Base-by-base conservation (phyloP, 2,888 invertebrate species). In the Conistra vaccinii region DNA sequence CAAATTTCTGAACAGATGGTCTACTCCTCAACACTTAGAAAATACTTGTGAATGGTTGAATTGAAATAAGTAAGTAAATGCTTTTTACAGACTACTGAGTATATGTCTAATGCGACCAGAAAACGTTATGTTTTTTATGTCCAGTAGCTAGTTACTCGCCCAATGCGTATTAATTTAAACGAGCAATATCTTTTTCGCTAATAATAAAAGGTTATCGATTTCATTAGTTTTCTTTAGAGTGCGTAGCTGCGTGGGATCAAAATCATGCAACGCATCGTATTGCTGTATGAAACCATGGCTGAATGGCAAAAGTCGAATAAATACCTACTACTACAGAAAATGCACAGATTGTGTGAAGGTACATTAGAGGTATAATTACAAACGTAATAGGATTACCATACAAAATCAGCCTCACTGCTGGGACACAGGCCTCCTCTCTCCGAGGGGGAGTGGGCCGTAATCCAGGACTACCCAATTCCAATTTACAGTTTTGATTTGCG, bases 151-250 rank as follows among this genome's bases (percentile, higher is more conserved):
- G 48, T 26, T 29, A 29, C 48, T 60, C 29, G 17, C 39, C 20
- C 48, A 71, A n/a, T 14, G n/a, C 23, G 39, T 4, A 62, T 17
- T 26, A n/a, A 57, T 39, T 76, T 35, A 61, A 76, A 68, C 60
- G 76, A 68, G 60, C 29, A 9, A 45, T 35, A 55, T 45, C 1
- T 76, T 58, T 42, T 42, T n/a, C 42, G 68, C 26, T 3, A 7
- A n/a, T 12, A 6, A 62, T n/a, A 35, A 53, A 45, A 45, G 32
- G 53, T 61, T 26, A 68, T 45, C 76, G 69, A 76, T 76, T 76
- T 61, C 20, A 39, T 76, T 68, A 53, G 42, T 76, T 76, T 60
- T 68, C 60, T 20, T n/a, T 69, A 35, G 26, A 75, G 14, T 32
- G 32, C 48, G 42, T 20, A 26, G 45, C 14, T 35, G 45, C 14